Percentiles rank a stretch among this genome's conserved stretches.
phyloP scores from a whole-genome alignment of 2,888 invertebrate genomes.

The Tetragonisca angustula region DNA sequence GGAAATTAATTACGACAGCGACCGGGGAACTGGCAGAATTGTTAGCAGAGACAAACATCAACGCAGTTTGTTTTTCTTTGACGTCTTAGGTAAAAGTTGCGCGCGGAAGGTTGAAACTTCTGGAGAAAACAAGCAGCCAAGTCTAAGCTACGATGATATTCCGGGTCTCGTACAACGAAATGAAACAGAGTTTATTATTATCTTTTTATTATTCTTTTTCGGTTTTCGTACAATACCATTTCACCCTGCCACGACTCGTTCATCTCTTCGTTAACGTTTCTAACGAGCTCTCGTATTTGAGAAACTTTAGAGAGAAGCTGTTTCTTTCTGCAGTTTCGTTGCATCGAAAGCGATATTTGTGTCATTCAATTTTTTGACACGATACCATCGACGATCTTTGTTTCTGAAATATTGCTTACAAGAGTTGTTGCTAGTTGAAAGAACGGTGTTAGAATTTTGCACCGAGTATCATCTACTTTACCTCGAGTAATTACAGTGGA shows the following conservation, averaged over 20 bases:
- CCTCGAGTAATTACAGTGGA: too few species aligned
- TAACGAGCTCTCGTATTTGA: not conserved
- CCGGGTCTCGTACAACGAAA: not conserved
- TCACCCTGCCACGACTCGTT: not conserved
- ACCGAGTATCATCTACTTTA: not conserved
- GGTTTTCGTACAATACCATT: not conserved
- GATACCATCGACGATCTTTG: too few species aligned
- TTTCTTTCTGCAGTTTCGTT: not conserved
- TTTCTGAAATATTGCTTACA: not conserved
- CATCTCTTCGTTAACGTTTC: slow-evolving; percentile 1
- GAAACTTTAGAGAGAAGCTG: not conserved
- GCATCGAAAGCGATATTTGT: not conserved
- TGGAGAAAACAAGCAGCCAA: not conserved
- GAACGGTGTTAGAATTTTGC: not conserved
- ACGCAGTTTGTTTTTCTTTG: slow-evolving; percentile 8
- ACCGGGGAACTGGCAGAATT: slow-evolving; percentile 6
- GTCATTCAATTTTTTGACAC: not conserved
- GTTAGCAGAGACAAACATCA: slow-evolving; percentile 15
- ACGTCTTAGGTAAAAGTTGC: not conserved
- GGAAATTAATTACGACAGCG: slow-evolving; percentile 46
- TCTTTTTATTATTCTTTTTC: not conserved
- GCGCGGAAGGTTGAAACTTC: not conserved
- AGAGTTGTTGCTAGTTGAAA: too few species aligned
- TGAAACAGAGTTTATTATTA: not conserved
- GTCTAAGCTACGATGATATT: not conserved